Conservation (phyloP, 2,888 invertebrate species). For the Polymixis flavicincta region DNA sequence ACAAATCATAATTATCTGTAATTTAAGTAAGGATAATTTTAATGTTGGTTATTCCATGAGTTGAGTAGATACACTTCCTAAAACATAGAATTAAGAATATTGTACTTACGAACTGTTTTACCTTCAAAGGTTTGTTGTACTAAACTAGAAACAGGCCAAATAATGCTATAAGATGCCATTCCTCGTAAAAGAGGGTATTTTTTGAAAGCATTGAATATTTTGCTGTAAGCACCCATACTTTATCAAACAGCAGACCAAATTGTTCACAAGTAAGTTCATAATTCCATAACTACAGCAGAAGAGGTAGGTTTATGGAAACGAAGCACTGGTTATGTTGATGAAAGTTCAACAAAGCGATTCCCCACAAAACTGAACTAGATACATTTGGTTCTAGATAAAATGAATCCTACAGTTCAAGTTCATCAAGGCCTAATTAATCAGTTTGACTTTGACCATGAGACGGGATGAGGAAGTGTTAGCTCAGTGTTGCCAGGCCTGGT, state of each 20-base stretch:
- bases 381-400: conserved; percentile 11
- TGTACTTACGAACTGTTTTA: conserved; percentile 90
- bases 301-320: conserved; percentile 59
- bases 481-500: too few species aligned
- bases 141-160: conserved; percentile 94
- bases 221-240: conserved; percentile 81
- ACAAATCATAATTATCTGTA: conserved; percentile 92
- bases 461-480: background rate
- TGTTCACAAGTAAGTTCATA: conserved; percentile 67
- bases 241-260: conserved; percentile 19
- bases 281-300: conserved; percentile 60
- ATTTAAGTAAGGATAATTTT: background rate
- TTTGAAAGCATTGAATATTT: conserved; percentile 76
- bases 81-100: background rate
- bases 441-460: conserved; percentile 36
- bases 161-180: conserved; percentile 93
- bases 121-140: conserved; percentile 93
- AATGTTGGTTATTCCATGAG: background rate
- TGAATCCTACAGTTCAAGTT: background rate
- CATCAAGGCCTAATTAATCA: conserved; percentile 20
- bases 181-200: conserved; percentile 90
- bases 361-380: conserved; percentile 17
- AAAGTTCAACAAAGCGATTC: conserved; percentile 35
- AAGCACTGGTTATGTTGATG: conserved; percentile 47
- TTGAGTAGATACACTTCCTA: background rate